Evolutionary conservation across 2,113 vertebrate species (phyloP).

Genomic region (Xenopus borealis): DNA sequence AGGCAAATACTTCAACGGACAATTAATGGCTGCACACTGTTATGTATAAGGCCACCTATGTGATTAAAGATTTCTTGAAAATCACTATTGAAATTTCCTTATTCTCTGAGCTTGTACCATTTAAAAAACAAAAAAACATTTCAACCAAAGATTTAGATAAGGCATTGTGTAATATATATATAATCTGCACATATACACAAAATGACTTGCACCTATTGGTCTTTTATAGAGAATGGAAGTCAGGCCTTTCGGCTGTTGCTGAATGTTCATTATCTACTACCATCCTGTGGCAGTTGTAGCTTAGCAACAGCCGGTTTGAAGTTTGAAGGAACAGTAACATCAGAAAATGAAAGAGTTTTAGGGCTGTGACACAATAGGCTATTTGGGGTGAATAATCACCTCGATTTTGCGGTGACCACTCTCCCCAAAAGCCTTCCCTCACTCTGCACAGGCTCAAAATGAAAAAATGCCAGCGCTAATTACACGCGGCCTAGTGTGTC

Average conservation of each 20-base stretch:
- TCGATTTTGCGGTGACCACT: no score
- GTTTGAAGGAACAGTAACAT: background rate
- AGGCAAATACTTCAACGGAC: no score
- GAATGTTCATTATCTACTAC: background rate
- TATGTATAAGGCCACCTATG: conserved; percentile 16
- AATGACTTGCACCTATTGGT: conserved; percentile 14
- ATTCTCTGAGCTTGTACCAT: conserved; percentile 2
- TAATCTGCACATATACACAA: conserved; percentile 3
- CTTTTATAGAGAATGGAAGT: background rate
- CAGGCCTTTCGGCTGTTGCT: background rate
- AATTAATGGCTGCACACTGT: background rate
- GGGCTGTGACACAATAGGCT: no score
- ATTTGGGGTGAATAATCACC: no score
- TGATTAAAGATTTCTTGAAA: background rate
- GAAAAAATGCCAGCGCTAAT: no score
- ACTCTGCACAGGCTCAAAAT: no score
- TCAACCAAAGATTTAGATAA: background rate
- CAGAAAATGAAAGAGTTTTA: no score
- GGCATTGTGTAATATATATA: background rate
- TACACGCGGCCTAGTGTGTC: no score
- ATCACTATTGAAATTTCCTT: background rate
- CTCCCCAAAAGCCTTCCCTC: no score
- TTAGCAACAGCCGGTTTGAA: background rate
- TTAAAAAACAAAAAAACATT: background rate
- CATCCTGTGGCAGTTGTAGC: background rate